Base-by-base conservation (phyloP, 2,113 vertebrate genomes). In the Empidonax alnorum region DNA sequence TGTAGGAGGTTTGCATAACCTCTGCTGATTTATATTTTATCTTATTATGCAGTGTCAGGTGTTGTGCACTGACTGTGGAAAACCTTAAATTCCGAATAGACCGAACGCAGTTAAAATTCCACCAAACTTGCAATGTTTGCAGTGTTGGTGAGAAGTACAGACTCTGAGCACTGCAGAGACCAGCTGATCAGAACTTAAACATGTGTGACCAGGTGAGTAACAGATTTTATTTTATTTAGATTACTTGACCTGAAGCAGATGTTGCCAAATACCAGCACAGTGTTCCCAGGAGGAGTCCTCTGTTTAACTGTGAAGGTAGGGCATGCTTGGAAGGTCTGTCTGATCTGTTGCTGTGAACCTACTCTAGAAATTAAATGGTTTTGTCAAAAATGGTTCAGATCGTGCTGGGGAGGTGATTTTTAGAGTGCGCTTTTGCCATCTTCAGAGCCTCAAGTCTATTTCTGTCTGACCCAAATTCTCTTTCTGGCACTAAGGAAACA, bases 11-110 rank as follows among this genome's bases (percentile, higher is more conserved):
- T 72, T 59, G 3, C 35, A 46, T 44, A 68, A 62, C 16, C 46
- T 41, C 46, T 53, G 8, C 68, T 28, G 86, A 53, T 82, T 91
- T 91, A 3, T 89, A 3, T 88, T 47, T 72, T 93, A 8, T 73
- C 9, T 96, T 74, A 63, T 41, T 87, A 24, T 65, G 23, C 85
- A 98, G 97, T 98, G 96, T 84, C 74, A 94, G n/a, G 98, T 98
- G n/a, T 97, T 97, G 37, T 98, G 98, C 63, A 91, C 98, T 67
- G 98, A 98, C 91, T 98, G 98, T 93, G 98, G 98, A 96, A 99
- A 99, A 96, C 95, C 94, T 33, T 98, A 98, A 95, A 84, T 97
- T 93, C 94, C 98, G 62, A 97, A 93, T 80, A 96, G 96, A 72
- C 97, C 97, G 55, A 97, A 97, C 84, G 96, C 98, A 75, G 98